Evolutionary conservation across 1,140 invertebrate genomes (phyloP).

Genomic region (Whitmania pigra): DNA sequence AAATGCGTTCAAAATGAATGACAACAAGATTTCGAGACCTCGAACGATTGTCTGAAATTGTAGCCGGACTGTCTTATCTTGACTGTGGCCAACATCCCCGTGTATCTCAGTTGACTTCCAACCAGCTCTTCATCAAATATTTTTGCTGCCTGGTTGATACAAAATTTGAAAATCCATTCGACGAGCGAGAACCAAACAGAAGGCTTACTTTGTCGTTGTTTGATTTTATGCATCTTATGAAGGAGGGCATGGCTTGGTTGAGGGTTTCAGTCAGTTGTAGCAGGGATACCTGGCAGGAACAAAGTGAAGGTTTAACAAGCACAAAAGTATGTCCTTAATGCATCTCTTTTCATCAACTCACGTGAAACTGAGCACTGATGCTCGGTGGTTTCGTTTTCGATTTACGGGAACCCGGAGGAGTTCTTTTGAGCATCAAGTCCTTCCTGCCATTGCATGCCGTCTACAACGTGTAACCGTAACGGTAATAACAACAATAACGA

Average conservation of each 20-base stretch:
- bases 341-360: neutral
- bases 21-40: constrained; percentile 39
- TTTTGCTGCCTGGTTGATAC: constrained; percentile 55
- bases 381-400: constrained; percentile 67
- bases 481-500: neutral
- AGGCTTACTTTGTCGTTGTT: constrained; percentile 65
- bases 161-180: neutral
- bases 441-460: neutral
- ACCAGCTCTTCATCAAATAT: constrained; percentile 86
- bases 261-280: constrained; percentile 81
- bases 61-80: constrained; percentile 86
- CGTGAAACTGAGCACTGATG: constrained; percentile 74
- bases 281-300: constrained; percentile 60
- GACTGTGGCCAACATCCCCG: constrained; percentile 91
- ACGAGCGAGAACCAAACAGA: neutral
- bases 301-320: neutral
- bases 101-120: constrained; percentile 71
- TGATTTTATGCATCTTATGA: constrained; percentile 91
- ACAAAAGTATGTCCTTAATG: neutral
- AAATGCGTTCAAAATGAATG: no score
- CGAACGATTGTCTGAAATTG: constrained; percentile 79
- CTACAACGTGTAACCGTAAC: neutral
- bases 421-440: constrained; percentile 4
- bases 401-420: constrained; percentile 25
- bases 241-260: constrained; percentile 88